Percentiles rank a stretch among this genome's conserved stretches.
These are phyloP conservation scores for Bursaphelenchus mucronatus DNA, from an alignment of 1,140 invertebrate species.

Conservation along the genomic window DNA sequence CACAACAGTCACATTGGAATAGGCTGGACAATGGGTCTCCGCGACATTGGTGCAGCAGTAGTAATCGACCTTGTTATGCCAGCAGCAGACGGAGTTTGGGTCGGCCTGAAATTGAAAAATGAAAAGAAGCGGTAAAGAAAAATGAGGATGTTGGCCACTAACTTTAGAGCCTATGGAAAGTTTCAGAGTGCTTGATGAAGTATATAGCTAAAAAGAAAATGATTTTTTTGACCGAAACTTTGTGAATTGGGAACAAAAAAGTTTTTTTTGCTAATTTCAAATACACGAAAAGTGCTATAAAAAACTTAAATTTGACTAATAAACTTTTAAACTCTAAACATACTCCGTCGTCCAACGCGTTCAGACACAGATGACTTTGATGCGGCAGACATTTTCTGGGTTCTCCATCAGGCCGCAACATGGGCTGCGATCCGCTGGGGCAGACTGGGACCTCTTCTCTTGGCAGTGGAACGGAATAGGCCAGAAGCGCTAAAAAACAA, in stretches of 20 bases:
- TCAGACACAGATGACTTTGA: conserved; percentile 55
- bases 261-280: no score
- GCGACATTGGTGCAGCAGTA: conserved; percentile 56
- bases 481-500: not conserved
- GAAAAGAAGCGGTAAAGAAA: not conserved
- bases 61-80: conserved; percentile 60
- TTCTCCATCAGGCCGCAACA: conserved; percentile 48
- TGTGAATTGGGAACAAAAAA: no score
- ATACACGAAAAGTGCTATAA: not conserved
- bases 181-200: no score
- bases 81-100: conserved; percentile 53
- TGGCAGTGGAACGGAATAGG: conserved; percentile 13
- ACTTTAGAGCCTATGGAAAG: no score
- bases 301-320: not conserved
- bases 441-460: conserved; percentile 27
- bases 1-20: conserved; percentile 57
- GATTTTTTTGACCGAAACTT: no score
- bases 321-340: conserved; percentile 12
- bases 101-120: conserved; percentile 41
- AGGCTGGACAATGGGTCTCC: conserved; percentile 45
- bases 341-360: conserved; percentile 55
- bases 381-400: conserved; percentile 59
- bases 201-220: no score
- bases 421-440: conserved; percentile 30
- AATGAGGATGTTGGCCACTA: not conserved